Evolutionary conservation across 2,888 invertebrate species (phyloP), one percentile per base, ranked within the genome.

Genomic region (Microplitis deprimator): DNA sequence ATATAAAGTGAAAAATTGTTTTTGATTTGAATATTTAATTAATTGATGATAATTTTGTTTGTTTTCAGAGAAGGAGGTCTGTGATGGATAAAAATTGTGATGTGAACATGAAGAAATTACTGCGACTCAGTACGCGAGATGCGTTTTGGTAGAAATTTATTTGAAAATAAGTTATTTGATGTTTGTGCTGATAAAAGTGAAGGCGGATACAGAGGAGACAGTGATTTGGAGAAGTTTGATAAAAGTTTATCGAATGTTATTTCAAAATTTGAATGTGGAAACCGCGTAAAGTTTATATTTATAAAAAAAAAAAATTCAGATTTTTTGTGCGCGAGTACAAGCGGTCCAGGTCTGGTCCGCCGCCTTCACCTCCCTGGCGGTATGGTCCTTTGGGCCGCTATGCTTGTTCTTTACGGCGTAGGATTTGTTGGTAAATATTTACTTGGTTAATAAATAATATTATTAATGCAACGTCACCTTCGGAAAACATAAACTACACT

Each of bases 351-450:
- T 83, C 86, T 86, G 88, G 90, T 90, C 90, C 91, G 90, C 90
- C 91, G 91, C 90, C 89, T 90, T 90, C 91, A 90, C 90, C 91
- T 91, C 90, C 89, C 89, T 90, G 90, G 90, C 91, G 91, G 91
- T 89, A 92, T 92, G 92, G 91, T 91, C 91, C 90, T 92, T 91
- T 91, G 92, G 91, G 91, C 91, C 90, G 91, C 91, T 81, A 90
- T 91, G 88, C 89, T 92, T 89, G 90, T 92, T 90, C 91, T 92
- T 86, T 91, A 92, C 89, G 91, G 92, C 90, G 92, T 91, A 88
- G 90, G 91, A 87, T 90, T 92, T 88, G 91, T 92, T 89, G 92
- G 92, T 92, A 83, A 89, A 88, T 77, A 16, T 68, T 68, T 69
- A 38, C 40, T 62, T 17, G 16, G 4, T 62, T 62, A 62, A 17